phyloP scores from a whole-genome alignment of 2,888 invertebrate species.

The Dione vanillae region DNA sequence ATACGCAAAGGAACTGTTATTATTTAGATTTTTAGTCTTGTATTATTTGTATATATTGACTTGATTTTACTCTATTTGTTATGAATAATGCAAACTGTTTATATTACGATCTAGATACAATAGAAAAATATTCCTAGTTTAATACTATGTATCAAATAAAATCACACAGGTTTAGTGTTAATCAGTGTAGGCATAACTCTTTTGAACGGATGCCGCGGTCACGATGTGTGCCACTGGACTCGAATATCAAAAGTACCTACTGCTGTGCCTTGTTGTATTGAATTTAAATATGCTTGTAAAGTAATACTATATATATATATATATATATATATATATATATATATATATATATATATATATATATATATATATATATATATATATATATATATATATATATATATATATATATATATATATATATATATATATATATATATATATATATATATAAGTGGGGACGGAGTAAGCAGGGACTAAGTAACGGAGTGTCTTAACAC shows the following conservation, averaged over 20 bases:
- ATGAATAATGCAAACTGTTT: too few species aligned
- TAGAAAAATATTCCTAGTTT: too few species aligned
- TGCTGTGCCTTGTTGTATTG: slow-evolving; percentile 19
- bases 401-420: too few species aligned
- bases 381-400: too few species aligned
- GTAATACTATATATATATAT: too few species aligned
- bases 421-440: too few species aligned
- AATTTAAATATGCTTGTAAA: slow-evolving; percentile 4
- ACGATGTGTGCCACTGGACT: slow-evolving; percentile 30
- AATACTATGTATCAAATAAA: background rate
- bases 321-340: background rate
- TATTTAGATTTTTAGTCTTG: slow-evolving; percentile 25
- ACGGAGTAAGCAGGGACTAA: too few species aligned
- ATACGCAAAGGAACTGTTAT: slow-evolving; percentile 37
- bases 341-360: background rate
- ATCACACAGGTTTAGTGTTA: slow-evolving; percentile 41
- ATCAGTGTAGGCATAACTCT: slow-evolving; percentile 30
- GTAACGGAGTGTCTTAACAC: too few species aligned
- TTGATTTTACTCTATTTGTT: background rate
- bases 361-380: too few species aligned
- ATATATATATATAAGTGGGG: too few species aligned
- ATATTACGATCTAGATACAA: too few species aligned
- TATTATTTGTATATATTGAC: background rate
- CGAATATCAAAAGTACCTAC: slow-evolving; percentile 39
- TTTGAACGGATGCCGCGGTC: slow-evolving; percentile 37